phyloP scores from a whole-genome alignment of 1,140 invertebrate genomes.

The Megalopta genalis region DNA sequence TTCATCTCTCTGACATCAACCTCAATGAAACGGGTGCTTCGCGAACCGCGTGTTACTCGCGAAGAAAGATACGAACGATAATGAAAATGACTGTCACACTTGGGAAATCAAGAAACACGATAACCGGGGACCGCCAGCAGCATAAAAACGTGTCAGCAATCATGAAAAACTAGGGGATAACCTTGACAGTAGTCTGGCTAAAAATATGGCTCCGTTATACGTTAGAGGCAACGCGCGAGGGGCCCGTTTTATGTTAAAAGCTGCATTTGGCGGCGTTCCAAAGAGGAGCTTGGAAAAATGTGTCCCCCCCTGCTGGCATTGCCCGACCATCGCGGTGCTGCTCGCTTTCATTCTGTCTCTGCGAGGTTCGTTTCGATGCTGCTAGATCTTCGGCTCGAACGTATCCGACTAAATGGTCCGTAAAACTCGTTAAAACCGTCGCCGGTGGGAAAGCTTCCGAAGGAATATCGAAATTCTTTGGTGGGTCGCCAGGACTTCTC shows the following conservation, averaged over 20 bases:
- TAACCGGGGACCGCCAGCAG: too few relatives aligned
- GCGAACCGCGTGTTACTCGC: too few relatives aligned
- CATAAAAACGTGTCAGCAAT: not conserved
- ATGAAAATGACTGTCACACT: not conserved
- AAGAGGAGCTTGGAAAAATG: constrained; percentile 2
- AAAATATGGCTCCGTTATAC: constrained; percentile 62
- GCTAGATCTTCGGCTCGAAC: not conserved
- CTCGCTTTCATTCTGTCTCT: constrained; percentile 8
- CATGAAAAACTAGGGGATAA: constrained; percentile 25
- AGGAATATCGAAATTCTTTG: not conserved
- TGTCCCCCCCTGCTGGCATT: constrained; percentile 9
- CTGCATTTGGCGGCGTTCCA: constrained; percentile 51
- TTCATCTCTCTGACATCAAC: too few relatives aligned
- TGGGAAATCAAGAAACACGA: not conserved
- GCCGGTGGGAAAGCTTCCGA: not conserved
- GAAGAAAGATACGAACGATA: too few relatives aligned
- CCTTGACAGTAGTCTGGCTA: constrained; percentile 55
- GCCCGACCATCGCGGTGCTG: not conserved
- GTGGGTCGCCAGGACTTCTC: not conserved
- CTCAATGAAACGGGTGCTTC: too few relatives aligned
- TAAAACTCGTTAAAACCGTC: constrained; percentile 6
- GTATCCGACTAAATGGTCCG: constrained; percentile 5
- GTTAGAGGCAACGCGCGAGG: constrained; percentile 22
- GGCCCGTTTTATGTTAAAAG: constrained; percentile 52
- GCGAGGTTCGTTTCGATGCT: not conserved